Conservation (phyloP, 2,113 vertebrate species). For the Gavialis gangeticus region DNA sequence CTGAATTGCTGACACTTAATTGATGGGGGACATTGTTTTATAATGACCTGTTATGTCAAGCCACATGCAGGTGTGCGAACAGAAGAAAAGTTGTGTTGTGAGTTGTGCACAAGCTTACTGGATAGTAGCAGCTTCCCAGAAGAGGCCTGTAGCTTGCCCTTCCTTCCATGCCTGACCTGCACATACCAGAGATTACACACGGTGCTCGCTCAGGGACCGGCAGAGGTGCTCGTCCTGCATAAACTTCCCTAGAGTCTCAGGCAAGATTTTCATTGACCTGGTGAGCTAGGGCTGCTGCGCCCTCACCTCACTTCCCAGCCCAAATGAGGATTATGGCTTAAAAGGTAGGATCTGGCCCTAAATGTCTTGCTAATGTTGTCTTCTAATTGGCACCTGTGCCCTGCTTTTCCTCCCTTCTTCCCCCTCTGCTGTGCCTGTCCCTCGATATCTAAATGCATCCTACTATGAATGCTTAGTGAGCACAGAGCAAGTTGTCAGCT, state of each 20-base stretch:
- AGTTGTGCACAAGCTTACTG: accelerated
- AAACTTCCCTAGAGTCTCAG: background rate
- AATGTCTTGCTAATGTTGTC: background rate
- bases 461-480: background rate
- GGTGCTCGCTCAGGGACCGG: background rate
- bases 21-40: background rate
- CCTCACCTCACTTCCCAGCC: accelerated
- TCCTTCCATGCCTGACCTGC: background rate
- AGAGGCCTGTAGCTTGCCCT: background rate
- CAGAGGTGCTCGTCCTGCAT: background rate
- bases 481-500: background rate
- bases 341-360: background rate
- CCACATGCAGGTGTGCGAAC: background rate
- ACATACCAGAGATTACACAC: background rate
- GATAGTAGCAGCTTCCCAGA: background rate
- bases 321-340: accelerated
- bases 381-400: background rate
- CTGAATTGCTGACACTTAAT: conserved; percentile 17
- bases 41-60: background rate
- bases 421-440: accelerated
- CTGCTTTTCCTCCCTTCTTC: background rate
- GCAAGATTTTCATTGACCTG: background rate
- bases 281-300: background rate
- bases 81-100: background rate
- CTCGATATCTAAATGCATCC: background rate